A percentile compares a stretch with the other conserved stretches of the same genome.
Conservation (phyloP, 2,113 vertebrate species). For the Sula dactylatra region DNA sequence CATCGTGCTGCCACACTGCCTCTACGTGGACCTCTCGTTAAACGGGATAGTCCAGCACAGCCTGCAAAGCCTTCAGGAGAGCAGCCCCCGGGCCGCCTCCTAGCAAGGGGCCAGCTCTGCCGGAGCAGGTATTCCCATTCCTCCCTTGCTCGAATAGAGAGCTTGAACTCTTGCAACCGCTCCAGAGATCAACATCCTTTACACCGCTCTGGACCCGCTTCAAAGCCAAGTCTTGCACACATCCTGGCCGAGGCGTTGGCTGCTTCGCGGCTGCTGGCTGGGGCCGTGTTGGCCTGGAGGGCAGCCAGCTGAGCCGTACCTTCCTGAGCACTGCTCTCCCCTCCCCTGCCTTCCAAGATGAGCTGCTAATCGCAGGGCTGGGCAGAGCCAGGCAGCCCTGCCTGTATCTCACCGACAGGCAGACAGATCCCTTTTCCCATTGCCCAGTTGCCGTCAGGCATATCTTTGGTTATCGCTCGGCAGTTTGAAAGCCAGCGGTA, state of each 20-base stretch:
- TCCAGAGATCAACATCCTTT: constrained; percentile 8
- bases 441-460: not conserved
- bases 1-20: not conserved
- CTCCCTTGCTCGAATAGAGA: not conserved
- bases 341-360: not conserved
- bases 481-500: not conserved
- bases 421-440: not conserved
- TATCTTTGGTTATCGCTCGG: not conserved
- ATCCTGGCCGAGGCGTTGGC: constrained; percentile 41
- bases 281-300: not conserved
- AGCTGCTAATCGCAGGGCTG: not conserved
- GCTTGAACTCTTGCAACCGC: not conserved
- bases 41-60: not conserved
- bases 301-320: not conserved
- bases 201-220: not conserved
- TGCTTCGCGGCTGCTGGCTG: constrained; percentile 19
- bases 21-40: not conserved
- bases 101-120: not conserved
- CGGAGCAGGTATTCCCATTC: not conserved
- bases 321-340: not conserved
- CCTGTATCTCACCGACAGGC: not conserved
- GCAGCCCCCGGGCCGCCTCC: not conserved
- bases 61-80: not conserved
- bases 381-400: not conserved
- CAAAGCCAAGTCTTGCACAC: constrained; percentile 10